Evolutionary conservation across 2,888 invertebrate species (phyloP).

Genomic region (Hydriomena furcata): DNA sequence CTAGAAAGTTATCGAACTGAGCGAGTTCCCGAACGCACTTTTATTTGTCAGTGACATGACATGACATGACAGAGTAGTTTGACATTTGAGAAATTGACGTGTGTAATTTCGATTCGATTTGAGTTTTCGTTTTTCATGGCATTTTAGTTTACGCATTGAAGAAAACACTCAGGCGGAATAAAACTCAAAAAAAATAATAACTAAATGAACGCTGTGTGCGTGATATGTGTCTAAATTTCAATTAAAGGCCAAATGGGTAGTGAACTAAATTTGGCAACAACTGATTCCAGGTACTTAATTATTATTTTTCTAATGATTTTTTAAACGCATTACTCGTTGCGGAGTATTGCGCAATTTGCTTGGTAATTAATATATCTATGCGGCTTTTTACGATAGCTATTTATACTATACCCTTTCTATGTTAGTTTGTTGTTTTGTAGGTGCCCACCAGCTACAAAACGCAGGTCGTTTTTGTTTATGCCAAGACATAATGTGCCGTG

Average conservation of each 20-base stretch:
- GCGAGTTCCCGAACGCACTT: slow-evolving; percentile 5
- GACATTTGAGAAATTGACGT: neutral
- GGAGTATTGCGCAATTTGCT: slow-evolving; percentile 61
- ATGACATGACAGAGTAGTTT: no score
- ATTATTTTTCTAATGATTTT: slow-evolving; percentile 25
- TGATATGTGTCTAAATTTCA: slow-evolving; percentile 69
- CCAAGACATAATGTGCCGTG: slow-evolving; percentile 30
- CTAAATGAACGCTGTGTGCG: slow-evolving; percentile 34
- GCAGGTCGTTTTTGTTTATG: slow-evolving; percentile 31
- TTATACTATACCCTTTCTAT: slow-evolving; percentile 1
- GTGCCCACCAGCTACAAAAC: slow-evolving; percentile 21
- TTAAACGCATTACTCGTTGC: slow-evolving; percentile 32
- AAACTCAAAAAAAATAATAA: slow-evolving; percentile 22
- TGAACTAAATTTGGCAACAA: slow-evolving; percentile 63
- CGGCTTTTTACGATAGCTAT: slow-evolving; percentile 22
- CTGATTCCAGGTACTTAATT: slow-evolving; percentile 68
- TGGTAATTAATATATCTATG: slow-evolving; percentile 47
- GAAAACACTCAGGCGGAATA: slow-evolving; percentile 32
- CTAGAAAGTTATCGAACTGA: no score
- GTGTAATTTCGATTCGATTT: neutral
- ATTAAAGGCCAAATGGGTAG: slow-evolving; percentile 71
- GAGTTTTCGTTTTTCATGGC: slow-evolving; percentile 26
- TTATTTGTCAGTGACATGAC: neutral
- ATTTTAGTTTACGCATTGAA: slow-evolving; percentile 38
- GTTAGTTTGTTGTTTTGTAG: slow-evolving; percentile 26